A percentile compares a stretch with the other conserved stretches of the same genome.
These are phyloP conservation scores for Odontophorus gujanensis DNA, from an alignment of 2,113 vertebrate species.

Conservation along the genomic window DNA sequence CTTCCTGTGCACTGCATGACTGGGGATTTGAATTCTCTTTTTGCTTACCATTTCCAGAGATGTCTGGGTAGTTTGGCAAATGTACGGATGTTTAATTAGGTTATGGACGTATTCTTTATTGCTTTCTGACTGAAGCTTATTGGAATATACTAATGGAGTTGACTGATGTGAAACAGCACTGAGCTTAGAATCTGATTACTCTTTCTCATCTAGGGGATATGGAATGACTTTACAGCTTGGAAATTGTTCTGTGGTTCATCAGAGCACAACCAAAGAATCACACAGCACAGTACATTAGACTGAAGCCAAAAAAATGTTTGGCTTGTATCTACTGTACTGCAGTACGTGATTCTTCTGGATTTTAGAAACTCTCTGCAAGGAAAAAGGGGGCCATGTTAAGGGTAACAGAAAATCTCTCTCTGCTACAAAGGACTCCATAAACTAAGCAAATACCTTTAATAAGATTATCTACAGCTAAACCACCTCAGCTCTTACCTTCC, in stretches of 20 bases:
- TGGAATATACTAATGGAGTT: background rate
- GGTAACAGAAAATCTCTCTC: background rate
- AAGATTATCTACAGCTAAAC: background rate
- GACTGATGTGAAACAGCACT: background rate
- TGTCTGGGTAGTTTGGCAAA: background rate
- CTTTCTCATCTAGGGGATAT: background rate
- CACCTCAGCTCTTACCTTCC: background rate
- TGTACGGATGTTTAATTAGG: background rate
- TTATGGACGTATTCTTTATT: background rate
- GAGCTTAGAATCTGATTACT: background rate
- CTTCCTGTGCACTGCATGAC: background rate
- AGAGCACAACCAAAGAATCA: conserved; percentile 4
- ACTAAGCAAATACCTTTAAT: background rate
- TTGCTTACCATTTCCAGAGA: background rate
- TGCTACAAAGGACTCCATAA: background rate
- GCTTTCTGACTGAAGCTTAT: background rate
- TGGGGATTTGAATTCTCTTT: background rate
- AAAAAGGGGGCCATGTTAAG: background rate
- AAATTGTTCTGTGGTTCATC: conserved; percentile 6
- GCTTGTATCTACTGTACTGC: background rate
- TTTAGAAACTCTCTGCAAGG: background rate
- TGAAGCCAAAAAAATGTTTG: background rate
- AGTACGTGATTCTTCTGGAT: background rate
- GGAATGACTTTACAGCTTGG: background rate
- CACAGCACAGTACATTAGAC: background rate